A percentile compares a stretch with the other conserved stretches of the same genome.
These are phyloP conservation scores for Drosophila quinaria DNA, from an alignment of 2,888 invertebrate species.

Conservation along the genomic window DNA sequence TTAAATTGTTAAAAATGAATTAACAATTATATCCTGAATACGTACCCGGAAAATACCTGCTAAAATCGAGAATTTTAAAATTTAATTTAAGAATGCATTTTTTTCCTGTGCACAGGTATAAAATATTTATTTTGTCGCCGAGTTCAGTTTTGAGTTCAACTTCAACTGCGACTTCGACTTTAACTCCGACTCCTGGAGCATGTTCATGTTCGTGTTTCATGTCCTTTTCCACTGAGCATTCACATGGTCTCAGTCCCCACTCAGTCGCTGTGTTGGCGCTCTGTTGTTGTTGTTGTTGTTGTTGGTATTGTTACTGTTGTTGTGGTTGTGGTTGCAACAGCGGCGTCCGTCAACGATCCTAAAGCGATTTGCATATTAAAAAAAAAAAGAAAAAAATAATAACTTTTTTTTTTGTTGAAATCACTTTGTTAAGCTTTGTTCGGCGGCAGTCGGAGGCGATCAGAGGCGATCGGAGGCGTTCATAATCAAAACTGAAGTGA, in stretches of 20 bases:
- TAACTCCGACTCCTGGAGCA: constrained; percentile 7
- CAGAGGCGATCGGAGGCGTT: constrained; percentile 72
- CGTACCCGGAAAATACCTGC: no score
- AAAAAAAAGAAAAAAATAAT: neutral
- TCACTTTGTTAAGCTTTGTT: constrained; percentile 78
- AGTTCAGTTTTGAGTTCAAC: constrained; percentile 4
- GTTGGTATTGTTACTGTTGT: no score
- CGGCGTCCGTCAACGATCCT: constrained; percentile 77
- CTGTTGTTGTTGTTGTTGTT: constrained; percentile 31
- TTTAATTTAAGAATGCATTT: no score
- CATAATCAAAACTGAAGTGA: constrained; percentile 78
- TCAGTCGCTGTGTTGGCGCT: constrained; percentile 56
- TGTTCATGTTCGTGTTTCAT: constrained; percentile 17
- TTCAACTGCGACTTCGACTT: neutral
- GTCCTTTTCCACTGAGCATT: constrained; percentile 31
- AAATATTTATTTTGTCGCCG: constrained; percentile 48
- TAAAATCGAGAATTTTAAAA: no score
- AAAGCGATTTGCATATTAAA: constrained; percentile 76
- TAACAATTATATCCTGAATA: no score
- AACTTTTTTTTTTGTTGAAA: constrained; percentile 49
- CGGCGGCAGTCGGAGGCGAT: constrained; percentile 72
- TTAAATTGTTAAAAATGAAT: no score
- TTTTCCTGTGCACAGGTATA: neutral
- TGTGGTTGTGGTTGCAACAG: constrained; percentile 53
- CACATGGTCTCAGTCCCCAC: constrained; percentile 1